phyloP scores from a whole-genome alignment of 2,888 invertebrate genomes.

The Aspidiotus destructor region DNA sequence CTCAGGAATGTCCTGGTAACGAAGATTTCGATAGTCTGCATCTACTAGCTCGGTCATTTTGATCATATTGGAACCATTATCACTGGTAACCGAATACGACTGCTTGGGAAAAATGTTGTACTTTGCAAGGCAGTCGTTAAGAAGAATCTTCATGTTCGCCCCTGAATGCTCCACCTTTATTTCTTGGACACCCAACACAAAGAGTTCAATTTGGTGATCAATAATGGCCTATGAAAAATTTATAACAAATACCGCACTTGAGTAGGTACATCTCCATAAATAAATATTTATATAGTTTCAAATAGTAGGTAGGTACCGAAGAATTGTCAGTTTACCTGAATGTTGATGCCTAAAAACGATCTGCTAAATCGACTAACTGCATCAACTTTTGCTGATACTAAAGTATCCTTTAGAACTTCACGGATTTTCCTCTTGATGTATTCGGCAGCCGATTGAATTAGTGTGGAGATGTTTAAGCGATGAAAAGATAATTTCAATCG shows the following conservation, averaged over 20 bases:
- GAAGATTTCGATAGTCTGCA: not conserved
- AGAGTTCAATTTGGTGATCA: not conserved
- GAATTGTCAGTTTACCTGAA: not conserved
- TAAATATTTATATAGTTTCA: too few species aligned
- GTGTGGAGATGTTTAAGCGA: not conserved
- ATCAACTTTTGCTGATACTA: not conserved
- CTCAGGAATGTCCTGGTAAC: not conserved
- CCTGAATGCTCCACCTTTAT: not conserved
- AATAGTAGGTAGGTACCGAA: not conserved
- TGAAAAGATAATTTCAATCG: not conserved
- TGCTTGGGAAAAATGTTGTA: not conserved
- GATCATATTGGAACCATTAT: not conserved
- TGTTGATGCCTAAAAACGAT: not conserved
- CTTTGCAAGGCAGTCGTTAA: not conserved
- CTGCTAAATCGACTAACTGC: not conserved
- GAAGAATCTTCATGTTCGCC: not conserved
- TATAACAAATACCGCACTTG: too few species aligned
- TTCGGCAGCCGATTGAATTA: not conserved
- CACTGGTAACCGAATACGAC: not conserved
- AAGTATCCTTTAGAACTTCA: not conserved
- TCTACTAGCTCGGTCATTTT: constrained; percentile 1
- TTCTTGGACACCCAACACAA: not conserved
- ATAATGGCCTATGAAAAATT: not conserved
- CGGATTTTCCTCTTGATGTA: not conserved
- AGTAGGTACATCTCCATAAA: too few species aligned